Evolutionary conservation across 2,888 invertebrate genomes (phyloP).

Genomic region (Flabesymbios commensalis): DNA sequence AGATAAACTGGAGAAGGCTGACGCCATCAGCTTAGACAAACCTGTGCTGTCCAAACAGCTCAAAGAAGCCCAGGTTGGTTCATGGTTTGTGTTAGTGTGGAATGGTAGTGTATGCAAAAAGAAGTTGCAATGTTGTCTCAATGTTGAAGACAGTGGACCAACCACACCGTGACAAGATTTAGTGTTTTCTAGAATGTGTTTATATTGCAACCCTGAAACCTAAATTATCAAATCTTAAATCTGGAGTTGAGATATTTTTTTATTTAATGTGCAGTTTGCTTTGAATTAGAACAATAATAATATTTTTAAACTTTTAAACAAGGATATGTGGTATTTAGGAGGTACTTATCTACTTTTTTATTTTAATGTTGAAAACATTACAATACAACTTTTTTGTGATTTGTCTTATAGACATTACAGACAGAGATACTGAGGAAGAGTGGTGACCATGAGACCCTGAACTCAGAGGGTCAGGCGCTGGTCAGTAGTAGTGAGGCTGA

Average conservation of each 20-base stretch:
- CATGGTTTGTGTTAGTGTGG: neutral
- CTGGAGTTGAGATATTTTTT: no score
- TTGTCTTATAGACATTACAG: conserved; percentile 69
- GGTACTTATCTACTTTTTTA: no score
- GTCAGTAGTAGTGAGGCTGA: conserved; percentile 86
- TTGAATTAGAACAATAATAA: no score
- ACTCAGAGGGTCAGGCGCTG: conserved; percentile 77
- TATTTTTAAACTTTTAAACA: no score
- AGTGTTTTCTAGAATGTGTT: no score
- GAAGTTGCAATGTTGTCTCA: no score
- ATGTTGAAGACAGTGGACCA: no score
- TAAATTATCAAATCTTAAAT: no score
- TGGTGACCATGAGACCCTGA: conserved; percentile 81
- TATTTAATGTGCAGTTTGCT: no score
- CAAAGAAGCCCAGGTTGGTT: conserved; percentile 79
- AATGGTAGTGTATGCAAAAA: neutral
- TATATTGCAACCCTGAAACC: no score
- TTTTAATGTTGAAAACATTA: neutral
- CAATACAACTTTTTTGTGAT: neutral
- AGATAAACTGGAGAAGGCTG: conserved; percentile 76
- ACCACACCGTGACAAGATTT: no score
- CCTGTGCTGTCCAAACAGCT: conserved; percentile 79
- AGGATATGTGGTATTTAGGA: no score
- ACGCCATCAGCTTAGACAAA: conserved; percentile 77
- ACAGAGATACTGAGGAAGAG: conserved; percentile 93